A percentile compares a stretch with the other conserved stretches of the same genome.
phyloP scores from a whole-genome alignment of 2,888 invertebrate genomes.

The Epirrhoe alternata region DNA sequence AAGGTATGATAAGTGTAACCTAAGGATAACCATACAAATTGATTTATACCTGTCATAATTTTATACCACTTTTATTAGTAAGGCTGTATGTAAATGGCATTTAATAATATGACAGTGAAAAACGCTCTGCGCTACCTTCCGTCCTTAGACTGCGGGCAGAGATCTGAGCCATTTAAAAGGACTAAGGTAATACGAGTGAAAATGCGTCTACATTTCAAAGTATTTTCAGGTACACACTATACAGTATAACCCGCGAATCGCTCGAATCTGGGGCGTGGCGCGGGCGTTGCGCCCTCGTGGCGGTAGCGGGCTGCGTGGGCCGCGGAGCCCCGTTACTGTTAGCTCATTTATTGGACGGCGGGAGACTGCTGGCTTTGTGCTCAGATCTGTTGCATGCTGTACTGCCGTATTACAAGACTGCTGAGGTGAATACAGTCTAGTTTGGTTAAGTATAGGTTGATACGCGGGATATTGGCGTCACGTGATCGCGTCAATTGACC shows the following conservation, averaged over 20 bases:
- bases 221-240: slow-evolving; percentile 85
- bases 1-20: no score
- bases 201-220: background rate
- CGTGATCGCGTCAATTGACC: background rate
- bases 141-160: no score
- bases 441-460: no score
- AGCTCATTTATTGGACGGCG: slow-evolving; percentile 90
- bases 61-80: no score
- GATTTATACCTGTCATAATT: no score
- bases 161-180: no score
- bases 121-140: no score
- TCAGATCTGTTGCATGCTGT: slow-evolving; percentile 92
- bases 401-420: slow-evolving; percentile 92
- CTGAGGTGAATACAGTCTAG: slow-evolving; percentile 85
- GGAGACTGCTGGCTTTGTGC: slow-evolving; percentile 91
- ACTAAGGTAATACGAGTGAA: background rate
- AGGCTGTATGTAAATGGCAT: no score
- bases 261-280: slow-evolving; percentile 83
- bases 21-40: no score
- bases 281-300: slow-evolving; percentile 89
- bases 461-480: no score
- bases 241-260: slow-evolving; percentile 80
- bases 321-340: slow-evolving; percentile 88
- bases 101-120: no score
- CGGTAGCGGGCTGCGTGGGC: slow-evolving; percentile 91